Evolutionary conservation across 2,797 vertebrate species (phyloP).

Genomic region (Sebastolobus altivelis): DNA sequence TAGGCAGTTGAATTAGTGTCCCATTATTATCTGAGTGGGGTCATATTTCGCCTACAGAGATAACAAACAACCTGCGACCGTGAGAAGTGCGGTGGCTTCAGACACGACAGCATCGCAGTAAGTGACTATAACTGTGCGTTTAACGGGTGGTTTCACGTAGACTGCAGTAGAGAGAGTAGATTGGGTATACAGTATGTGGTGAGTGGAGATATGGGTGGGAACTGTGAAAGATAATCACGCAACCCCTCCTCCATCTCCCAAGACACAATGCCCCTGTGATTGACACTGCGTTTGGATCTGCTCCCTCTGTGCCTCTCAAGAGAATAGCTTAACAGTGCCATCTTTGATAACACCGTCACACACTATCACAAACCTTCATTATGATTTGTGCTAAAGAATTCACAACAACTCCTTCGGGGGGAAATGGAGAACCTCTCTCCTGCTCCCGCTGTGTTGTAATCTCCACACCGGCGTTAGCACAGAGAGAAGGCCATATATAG

Average conservation of each 20-base stretch:
- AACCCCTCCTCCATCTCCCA: slow-evolving; percentile 27
- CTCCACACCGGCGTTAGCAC: slow-evolving; percentile 17
- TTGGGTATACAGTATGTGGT: slow-evolving; percentile 5
- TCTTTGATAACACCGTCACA: slow-evolving; percentile 89
- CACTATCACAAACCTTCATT: slow-evolving; percentile 87
- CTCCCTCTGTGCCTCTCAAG: slow-evolving; percentile 29
- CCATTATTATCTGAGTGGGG: not conserved
- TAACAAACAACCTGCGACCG: not conserved
- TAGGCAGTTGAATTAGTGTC: not conserved
- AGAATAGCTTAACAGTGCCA: slow-evolving; percentile 78
- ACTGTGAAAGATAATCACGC: slow-evolving; percentile 62
- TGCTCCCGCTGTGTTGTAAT: slow-evolving; percentile 31
- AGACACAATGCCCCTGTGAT: slow-evolving; percentile 71
- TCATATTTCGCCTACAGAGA: not conserved
- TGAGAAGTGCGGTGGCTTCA: not conserved
- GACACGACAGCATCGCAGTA: slow-evolving; percentile 4
- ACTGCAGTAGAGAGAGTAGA: slow-evolving; percentile 14
- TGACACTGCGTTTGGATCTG: slow-evolving; percentile 82
- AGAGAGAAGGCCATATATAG: slow-evolving; percentile 27
- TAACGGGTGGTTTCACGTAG: not conserved
- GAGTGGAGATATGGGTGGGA: slow-evolving; percentile 55
- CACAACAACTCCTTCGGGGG: slow-evolving; percentile 71
- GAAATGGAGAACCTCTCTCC: not conserved
- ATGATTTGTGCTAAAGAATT: slow-evolving; percentile 79
- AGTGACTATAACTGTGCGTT: slow-evolving; percentile 34